These are phyloP conservation scores for Eptesicus fuscus DNA, from an alignment of 2,113 vertebrate species.

Conservation along the genomic window DNA sequence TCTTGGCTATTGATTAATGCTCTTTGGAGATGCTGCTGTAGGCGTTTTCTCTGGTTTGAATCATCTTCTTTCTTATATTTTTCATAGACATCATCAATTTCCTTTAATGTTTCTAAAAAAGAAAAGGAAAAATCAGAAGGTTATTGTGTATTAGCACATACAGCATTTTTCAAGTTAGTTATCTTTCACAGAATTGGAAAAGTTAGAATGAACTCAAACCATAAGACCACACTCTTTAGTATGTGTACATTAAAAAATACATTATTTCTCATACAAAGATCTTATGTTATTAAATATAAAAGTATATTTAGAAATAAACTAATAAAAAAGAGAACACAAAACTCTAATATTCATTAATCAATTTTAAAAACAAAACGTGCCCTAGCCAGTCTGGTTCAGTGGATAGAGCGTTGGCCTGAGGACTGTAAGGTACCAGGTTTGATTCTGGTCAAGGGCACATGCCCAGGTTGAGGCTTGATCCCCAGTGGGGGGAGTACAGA, in stretches of 20 bases:
- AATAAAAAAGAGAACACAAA: not conserved
- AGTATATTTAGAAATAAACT: conserved; percentile 7
- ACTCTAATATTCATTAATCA: no score
- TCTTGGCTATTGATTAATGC: conserved; percentile 96
- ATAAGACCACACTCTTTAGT: not conserved
- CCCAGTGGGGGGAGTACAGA: no score
- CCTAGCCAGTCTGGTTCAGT: no score
- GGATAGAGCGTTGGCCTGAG: no score
- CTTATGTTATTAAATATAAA: no score
- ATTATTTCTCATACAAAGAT: not conserved
- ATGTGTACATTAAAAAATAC: not conserved
- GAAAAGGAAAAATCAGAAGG: conserved; percentile 25
- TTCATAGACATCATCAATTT: conserved; percentile 97
- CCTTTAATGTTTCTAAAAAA: conserved; percentile 93
- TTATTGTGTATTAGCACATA: not conserved
- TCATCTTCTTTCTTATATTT: conserved; percentile 94
- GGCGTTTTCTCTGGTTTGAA: conserved; percentile 90
- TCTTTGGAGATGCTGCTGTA: conserved; percentile 94
- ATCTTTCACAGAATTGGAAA: not conserved
- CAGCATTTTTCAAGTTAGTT: conserved; percentile 1
- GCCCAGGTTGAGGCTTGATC: no score
- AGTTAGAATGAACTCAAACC: conserved; percentile 24
- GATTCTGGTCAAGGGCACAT: no score
- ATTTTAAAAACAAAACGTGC: not conserved
- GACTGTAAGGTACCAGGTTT: no score